Conservation (phyloP, 1,140 invertebrate species). For the Bursaphelenchus mucronatus region DNA sequence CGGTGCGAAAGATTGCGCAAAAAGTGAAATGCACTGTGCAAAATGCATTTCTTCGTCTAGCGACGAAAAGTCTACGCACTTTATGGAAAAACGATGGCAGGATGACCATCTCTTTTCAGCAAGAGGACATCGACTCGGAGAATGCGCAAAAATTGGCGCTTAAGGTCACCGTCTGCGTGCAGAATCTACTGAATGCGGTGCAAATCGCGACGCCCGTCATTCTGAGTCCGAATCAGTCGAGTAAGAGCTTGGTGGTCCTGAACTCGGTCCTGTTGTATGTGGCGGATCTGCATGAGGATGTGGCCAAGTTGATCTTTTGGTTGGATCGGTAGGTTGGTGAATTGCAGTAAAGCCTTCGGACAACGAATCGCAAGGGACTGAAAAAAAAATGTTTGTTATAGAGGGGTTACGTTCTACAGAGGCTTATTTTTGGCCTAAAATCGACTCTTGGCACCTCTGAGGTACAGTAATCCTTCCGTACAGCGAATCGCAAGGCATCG, state of each 20-base stretch:
- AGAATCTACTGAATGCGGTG: conserved; percentile 41
- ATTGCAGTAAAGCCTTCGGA: neutral
- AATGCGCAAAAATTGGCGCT: conserved; percentile 40
- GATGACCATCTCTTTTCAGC: conserved; percentile 19
- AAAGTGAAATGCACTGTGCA: too few species aligned
- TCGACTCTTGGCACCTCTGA: too few species aligned
- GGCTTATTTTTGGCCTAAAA: neutral
- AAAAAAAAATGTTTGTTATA: neutral
- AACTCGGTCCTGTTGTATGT: conserved; percentile 36
- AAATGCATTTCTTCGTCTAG: too few species aligned
- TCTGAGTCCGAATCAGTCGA: conserved; percentile 36
- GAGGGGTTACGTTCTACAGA: neutral
- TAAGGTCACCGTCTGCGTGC: conserved; percentile 25
- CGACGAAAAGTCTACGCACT: too few species aligned
- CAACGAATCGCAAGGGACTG: conserved; percentile 10
- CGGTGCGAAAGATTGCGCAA: too few species aligned
- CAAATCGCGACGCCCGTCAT: conserved; percentile 36
- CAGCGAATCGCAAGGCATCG: too few species aligned
- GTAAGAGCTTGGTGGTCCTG: conserved; percentile 32
- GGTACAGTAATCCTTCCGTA: too few species aligned
- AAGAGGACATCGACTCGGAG: conserved; percentile 33
- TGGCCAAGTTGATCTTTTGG: conserved; percentile 42
- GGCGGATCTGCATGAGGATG: conserved; percentile 33
- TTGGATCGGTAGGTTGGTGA: conserved; percentile 32
- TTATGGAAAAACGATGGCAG: too few species aligned